Conservation (phyloP, 2,113 vertebrate genomes). For the Zosterops lateralis region DNA sequence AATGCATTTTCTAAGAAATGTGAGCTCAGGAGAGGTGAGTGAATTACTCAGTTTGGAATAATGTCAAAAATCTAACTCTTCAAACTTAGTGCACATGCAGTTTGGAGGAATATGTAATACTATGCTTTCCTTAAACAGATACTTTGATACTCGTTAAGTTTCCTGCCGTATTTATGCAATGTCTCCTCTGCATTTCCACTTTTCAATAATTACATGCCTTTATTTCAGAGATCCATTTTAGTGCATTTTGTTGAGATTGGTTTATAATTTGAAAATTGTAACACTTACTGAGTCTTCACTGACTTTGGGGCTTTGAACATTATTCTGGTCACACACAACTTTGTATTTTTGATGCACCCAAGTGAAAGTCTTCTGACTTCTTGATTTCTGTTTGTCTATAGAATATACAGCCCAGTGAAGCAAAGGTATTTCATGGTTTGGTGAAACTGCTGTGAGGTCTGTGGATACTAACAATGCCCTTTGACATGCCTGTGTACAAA, state of each 20-base stretch:
- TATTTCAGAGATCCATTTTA: neutral
- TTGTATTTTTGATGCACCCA: neutral
- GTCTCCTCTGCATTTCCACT: accelerated
- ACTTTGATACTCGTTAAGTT: neutral
- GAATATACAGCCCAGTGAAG: neutral
- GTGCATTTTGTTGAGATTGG: neutral
- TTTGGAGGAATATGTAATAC: neutral
- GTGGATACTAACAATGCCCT: neutral
- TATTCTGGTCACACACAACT: neutral
- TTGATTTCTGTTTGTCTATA: neutral
- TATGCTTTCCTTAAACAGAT: neutral
- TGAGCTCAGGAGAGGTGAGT: neutral
- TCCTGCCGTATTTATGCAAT: neutral
- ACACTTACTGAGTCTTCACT: neutral
- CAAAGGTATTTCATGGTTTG: neutral
- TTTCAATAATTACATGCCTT: neutral
- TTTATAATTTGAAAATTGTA: neutral
- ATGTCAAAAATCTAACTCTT: neutral
- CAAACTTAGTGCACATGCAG: neutral
- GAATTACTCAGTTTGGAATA: neutral
- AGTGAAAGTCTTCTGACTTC: neutral
- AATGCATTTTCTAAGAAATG: neutral
- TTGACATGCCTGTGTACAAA: neutral
- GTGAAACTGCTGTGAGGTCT: neutral
- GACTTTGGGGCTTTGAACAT: neutral